phyloP scores from a whole-genome alignment of 2,797 vertebrate genomes.

The Gallinago nigripennis region DNA sequence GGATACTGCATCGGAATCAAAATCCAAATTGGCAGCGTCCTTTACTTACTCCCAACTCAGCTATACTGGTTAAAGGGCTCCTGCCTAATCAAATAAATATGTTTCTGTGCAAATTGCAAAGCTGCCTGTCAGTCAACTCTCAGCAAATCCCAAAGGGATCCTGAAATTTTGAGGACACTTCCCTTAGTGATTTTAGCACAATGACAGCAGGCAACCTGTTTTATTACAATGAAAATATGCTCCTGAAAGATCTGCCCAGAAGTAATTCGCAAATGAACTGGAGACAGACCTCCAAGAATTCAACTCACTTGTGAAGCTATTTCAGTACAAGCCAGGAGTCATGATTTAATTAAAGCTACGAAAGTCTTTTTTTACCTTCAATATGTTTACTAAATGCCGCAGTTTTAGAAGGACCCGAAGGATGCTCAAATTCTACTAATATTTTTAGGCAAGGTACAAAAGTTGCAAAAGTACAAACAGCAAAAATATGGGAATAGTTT shows the following conservation, averaged over 20 bases:
- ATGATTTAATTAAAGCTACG: neutral
- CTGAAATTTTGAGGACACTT: neutral
- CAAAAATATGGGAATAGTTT: neutral
- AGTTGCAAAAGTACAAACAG: neutral
- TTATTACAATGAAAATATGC: neutral
- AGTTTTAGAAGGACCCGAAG: neutral
- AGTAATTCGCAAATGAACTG: neutral
- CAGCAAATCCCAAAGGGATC: neutral
- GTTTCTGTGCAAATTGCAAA: neutral
- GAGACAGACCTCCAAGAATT: neutral
- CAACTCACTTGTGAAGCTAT: neutral
- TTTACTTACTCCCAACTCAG: neutral
- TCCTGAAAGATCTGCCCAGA: neutral
- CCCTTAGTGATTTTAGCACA: neutral
- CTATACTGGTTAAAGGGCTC: neutral
- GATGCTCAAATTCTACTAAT: neutral
- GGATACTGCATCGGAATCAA: neutral
- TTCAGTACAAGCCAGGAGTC: neutral
- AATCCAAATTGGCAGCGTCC: neutral
- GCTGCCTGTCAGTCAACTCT: neutral
- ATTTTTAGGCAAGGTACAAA: neutral
- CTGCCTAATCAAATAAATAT: constrained; percentile 1
- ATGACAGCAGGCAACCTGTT: neutral
- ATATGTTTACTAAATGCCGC: neutral
- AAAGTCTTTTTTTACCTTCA: neutral